Base-by-base conservation (phyloP, 1,140 invertebrate species). In the Trichogramma pretiosum region DNA sequence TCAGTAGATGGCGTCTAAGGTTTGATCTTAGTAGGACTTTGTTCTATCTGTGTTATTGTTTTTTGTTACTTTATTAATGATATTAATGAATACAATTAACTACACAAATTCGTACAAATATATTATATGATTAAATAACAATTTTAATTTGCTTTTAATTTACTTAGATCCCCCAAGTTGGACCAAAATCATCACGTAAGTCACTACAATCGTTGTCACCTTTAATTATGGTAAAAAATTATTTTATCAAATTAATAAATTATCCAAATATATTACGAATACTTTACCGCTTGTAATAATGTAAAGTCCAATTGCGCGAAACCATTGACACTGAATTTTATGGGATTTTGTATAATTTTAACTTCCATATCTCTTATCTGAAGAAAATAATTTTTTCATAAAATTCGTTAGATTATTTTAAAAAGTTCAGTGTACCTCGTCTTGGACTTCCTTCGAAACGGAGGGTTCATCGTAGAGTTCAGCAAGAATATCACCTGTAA, bases 131-230 rank as follows among this genome's bases (percentile, higher is more conserved):
- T n/a, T n/a, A n/a, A n/a, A n/a, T n/a, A n/a, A n/a, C n/a, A n/a
- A n/a, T n/a, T n/a, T n/a, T n/a, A n/a, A n/a, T n/a, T n/a, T n/a
- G n/a, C n/a, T n/a, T n/a, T n/a, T n/a, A n/a, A n/a, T n/a, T n/a
- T n/a, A n/a, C n/a, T 35, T 35, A 18, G 10, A 3, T 39, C 14
- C 14, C 17, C 45, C 44, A 30, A 80, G 78, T 55, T 81, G 78
- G 56, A 81, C 77, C 16, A 81, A 61, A 54, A 81, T 81, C 0
- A 81, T 77, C 55, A 81, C 55, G 57, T 80, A 81, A 1, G 78
- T 81, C 3, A 77, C 77, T 11, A 81, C 77, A 17, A 78, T 77
- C n/a, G 75, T 76, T 3, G 74, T 66, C 23, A 81, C 70, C 79
- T 80, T n/a, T n/a, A n/a, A n/a, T n/a, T n/a, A n/a, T n/a, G n/a